Evolutionary conservation across 2,888 invertebrate genomes (phyloP).

Genomic region (Agapostemon virescens): DNA sequence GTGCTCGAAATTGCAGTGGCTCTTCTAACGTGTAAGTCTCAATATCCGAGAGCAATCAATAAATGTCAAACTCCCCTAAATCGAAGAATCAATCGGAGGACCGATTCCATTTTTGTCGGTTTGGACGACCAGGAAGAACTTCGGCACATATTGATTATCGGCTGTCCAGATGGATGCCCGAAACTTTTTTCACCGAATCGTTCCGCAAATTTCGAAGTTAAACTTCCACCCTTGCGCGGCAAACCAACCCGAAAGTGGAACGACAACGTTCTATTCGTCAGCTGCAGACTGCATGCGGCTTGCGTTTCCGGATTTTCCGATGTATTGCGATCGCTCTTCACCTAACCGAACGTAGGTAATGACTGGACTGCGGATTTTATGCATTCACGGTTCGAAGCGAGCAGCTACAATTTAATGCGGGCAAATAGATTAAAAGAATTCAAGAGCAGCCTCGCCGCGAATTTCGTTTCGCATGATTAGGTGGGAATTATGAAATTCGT

Average conservation of each 20-base stretch:
- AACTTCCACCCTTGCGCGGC: constrained; percentile 36
- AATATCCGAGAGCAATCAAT: constrained; percentile 30
- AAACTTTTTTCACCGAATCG: constrained; percentile 58
- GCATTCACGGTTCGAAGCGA: background rate
- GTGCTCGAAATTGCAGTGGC: constrained; percentile 17
- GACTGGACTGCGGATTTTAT: background rate
- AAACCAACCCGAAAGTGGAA: constrained; percentile 39
- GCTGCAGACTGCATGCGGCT: constrained; percentile 14
- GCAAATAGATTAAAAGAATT: background rate
- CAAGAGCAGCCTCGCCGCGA: background rate
- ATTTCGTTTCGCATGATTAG: constrained; percentile 11
- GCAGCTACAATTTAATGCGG: background rate
- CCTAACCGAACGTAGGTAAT: background rate
- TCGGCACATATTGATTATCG: constrained; percentile 63
- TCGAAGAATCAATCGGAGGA: constrained; percentile 35
- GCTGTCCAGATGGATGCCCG: constrained; percentile 56
- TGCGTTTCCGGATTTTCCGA: background rate
- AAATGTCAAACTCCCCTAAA: constrained; percentile 21
- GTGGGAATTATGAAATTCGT: constrained; percentile 27
- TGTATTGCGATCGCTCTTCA: background rate
- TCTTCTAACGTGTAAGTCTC: constrained; percentile 17
- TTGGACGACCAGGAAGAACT: constrained; percentile 41
- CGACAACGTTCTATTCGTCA: constrained; percentile 49
- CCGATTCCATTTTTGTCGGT: constrained; percentile 23
- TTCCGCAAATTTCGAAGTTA: constrained; percentile 62